These are phyloP conservation scores for Lophochroa leadbeateri DNA, from an alignment of 2,113 vertebrate genomes.

Conservation along the genomic window DNA sequence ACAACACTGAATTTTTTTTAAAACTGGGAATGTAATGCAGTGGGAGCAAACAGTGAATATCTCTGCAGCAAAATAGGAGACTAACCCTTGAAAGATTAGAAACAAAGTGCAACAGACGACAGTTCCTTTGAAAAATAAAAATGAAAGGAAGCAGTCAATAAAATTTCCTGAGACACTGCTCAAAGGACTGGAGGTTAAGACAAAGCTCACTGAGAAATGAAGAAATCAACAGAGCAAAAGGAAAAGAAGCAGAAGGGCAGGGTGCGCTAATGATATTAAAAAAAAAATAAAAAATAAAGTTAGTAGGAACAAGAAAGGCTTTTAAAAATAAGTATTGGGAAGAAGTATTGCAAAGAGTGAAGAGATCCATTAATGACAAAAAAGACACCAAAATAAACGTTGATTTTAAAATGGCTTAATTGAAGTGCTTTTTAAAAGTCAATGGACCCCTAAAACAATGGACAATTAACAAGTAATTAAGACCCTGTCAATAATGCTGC, in stretches of 20 bases:
- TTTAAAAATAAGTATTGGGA: neutral
- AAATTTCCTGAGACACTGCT: slow-evolving; percentile 10
- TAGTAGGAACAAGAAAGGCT: neutral
- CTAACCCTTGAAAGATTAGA: neutral
- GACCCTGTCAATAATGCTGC: neutral
- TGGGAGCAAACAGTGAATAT: neutral
- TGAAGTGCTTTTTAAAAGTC: neutral
- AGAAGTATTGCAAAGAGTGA: neutral
- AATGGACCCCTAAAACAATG: neutral
- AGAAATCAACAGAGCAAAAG: slow-evolving; percentile 27
- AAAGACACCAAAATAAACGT: neutral
- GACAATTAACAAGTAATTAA: slow-evolving; percentile 32
- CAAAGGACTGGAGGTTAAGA: slow-evolving; percentile 19
- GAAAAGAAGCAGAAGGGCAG: slow-evolving; percentile 8
- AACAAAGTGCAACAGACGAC: neutral
- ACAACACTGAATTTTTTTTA: neutral
- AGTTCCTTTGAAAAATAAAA: slow-evolving; percentile 48
- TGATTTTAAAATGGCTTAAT: neutral
- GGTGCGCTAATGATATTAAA: neutral
- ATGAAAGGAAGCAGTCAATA: slow-evolving; percentile 17
- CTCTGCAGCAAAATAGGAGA: neutral
- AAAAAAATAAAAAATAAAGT: neutral
- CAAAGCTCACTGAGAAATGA: slow-evolving; percentile 1
- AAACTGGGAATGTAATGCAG: neutral
- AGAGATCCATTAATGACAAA: neutral